Evolutionary conservation across 2,797 vertebrate species (phyloP).

Genomic region (Ataeniobius toweri): DNA sequence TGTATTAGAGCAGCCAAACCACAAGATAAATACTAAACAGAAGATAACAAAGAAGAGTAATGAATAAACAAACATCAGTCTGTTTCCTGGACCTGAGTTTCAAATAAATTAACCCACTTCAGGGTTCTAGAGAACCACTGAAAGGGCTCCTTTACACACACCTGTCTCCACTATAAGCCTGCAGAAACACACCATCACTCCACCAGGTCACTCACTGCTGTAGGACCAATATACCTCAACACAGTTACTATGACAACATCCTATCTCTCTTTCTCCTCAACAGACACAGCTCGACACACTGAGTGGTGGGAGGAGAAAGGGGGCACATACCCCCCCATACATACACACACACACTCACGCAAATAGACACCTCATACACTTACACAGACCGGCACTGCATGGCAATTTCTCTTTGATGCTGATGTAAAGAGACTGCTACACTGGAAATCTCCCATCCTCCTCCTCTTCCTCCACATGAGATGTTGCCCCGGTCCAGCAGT

Average conservation of each 20-base stretch:
- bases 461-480: conserved; percentile 30
- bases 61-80: conserved; percentile 55
- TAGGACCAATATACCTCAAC: conserved; percentile 56
- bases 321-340: conserved; percentile 10
- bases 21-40: conserved; percentile 19
- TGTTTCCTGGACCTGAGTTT: conserved; percentile 32
- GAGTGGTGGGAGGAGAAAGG: conserved; percentile 24
- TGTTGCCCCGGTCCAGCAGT: conserved; percentile 33
- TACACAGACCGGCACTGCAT: conserved; percentile 43
- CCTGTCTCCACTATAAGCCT: conserved; percentile 14
- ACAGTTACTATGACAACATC: conserved; percentile 73
- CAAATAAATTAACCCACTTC: conserved; percentile 37
- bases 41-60: conserved; percentile 10
- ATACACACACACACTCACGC: conserved; percentile 9
- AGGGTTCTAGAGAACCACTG: conserved; percentile 21
- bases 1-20: conserved; percentile 32
- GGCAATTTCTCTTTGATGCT: conserved; percentile 60
- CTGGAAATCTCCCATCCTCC: conserved; percentile 55
- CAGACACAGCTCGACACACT: conserved; percentile 43
- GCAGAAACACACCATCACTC: conserved; percentile 25
- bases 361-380: conserved; percentile 12
- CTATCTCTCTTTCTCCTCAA: conserved; percentile 60
- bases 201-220: conserved; percentile 37
- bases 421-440: conserved; percentile 70
- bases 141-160: conserved; percentile 15